Base-by-base conservation (phyloP, 53 echinoderm and acorn worm species). In the Paelopatides confundens region DNA sequence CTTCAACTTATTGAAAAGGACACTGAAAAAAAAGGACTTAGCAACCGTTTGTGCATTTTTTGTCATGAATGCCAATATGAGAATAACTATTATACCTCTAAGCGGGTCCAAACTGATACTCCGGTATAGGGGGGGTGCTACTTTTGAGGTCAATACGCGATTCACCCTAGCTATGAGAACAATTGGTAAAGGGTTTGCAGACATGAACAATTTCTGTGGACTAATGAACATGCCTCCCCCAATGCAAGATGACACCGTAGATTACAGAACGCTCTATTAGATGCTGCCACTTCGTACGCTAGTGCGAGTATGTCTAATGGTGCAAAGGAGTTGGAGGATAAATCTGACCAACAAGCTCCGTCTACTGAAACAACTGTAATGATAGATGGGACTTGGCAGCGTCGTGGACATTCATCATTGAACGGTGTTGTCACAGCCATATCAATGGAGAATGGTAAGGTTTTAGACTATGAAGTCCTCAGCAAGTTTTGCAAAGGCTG, bases 141-240 rank as follows among this genome's bases (percentile, higher is more conserved):
- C 85, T 18, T 85, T 65, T 67, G 85, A 85, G 28, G 67, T 85
- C 3, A 66, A 85, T 15, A 35, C n/a, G 2, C 85, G 85, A 11
- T 85, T 66, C 31, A 39, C 63, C 37, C 17, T 85, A 30, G 67
- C 47, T 9, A 85, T 85, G 68, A n/a, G 65, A 18, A 46, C 38
- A 2, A 85, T 85, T 27, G 85, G 85, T 2, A 85, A 85, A 66
- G 85, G 85, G 15, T 62, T 27, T 39, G 65, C 66, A 17, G 65
- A 64, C 47, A 38, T 85, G 33, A 26, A 40, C 15, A 43, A 48
- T 14, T 85, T 85, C n/a, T 85, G 85, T 67, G 85, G 85, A 3
- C 10, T 65, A 3, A 33, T 67, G 18, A 15, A 66, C n/a, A 40
- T 10, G 40, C 40, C 40, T 40, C 40, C 40, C 40, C 40, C 40